phyloP scores from a whole-genome alignment of 2,888 invertebrate species.

The Carpatolechia fugitivella region DNA sequence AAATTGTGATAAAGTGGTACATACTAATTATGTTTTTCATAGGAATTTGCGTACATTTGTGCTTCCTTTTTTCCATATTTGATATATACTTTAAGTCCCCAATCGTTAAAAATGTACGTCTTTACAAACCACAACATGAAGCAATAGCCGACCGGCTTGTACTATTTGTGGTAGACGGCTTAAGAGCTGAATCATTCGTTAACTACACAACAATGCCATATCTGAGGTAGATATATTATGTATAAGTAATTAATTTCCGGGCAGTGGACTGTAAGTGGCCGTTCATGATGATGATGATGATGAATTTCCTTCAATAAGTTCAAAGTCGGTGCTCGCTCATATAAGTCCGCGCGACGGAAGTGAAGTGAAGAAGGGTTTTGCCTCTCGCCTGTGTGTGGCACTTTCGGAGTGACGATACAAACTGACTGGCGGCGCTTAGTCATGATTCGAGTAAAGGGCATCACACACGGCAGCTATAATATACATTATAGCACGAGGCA shows the following conservation, averaged over 20 bases:
- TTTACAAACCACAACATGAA: conserved; percentile 67
- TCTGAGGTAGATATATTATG: conserved; percentile 74
- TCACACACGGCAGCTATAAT: no score
- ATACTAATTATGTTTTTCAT: conserved; percentile 52
- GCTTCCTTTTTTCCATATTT: conserved; percentile 91
- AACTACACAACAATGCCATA: conserved; percentile 80
- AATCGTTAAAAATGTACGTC: conserved; percentile 84
- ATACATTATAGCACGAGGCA: no score
- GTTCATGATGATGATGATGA: no score
- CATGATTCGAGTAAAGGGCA: no score
- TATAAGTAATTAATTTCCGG: background rate
- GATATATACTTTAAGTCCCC: conserved; percentile 97
- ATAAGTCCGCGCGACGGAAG: no score
- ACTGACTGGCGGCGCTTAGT: no score
- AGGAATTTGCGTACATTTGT: conserved; percentile 83
- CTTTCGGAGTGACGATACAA: no score
- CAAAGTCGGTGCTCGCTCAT: no score
- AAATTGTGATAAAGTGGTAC: background rate
- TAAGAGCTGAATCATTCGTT: conserved; percentile 92
- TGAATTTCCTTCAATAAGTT: no score
- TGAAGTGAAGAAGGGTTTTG: no score
- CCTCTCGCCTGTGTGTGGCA: no score
- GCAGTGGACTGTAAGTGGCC: no score
- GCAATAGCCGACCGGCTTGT: conserved; percentile 88
- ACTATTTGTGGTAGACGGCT: conserved; percentile 94